Percentiles rank a stretch among this genome's conserved stretches.
These are phyloP conservation scores for Sturnira hondurensis DNA, from an alignment of 2,113 vertebrate species.

Conservation along the genomic window DNA sequence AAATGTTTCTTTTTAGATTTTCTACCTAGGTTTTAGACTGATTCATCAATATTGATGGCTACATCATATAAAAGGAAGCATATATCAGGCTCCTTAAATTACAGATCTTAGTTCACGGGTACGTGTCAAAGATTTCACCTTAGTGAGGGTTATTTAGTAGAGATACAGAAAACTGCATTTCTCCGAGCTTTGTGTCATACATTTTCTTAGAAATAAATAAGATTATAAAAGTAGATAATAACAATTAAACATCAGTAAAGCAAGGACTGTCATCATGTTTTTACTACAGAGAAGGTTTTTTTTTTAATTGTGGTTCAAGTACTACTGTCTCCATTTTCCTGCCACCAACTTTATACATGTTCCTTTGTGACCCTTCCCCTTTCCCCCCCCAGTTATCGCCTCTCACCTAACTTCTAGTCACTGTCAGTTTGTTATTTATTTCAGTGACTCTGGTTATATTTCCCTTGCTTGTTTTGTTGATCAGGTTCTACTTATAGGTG, in stretches of 20 bases:
- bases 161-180: background rate
- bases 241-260: background rate
- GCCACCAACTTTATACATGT: no score
- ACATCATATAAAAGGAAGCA: slow-evolving; percentile 47
- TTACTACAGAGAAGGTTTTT: background rate
- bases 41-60: slow-evolving; percentile 57
- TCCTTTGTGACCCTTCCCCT: no score
- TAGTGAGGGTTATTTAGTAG: slow-evolving; percentile 12
- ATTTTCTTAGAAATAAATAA: background rate
- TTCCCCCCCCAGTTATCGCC: no score
- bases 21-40: slow-evolving; percentile 12
- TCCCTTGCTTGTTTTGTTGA: no score
- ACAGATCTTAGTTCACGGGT: slow-evolving; percentile 59
- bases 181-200: background rate
- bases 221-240: background rate
- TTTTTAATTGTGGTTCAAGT: no score
- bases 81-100: slow-evolving; percentile 46
- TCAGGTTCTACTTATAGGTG: no score
- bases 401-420: no score
- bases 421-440: no score
- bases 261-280: background rate
- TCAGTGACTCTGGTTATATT: no score
- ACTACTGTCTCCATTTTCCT: no score
- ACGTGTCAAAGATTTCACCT: slow-evolving; percentile 29
- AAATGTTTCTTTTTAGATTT: background rate